These are phyloP conservation scores for Popillia japonica DNA, from an alignment of 1,140 invertebrate genomes.

Conservation along the genomic window DNA sequence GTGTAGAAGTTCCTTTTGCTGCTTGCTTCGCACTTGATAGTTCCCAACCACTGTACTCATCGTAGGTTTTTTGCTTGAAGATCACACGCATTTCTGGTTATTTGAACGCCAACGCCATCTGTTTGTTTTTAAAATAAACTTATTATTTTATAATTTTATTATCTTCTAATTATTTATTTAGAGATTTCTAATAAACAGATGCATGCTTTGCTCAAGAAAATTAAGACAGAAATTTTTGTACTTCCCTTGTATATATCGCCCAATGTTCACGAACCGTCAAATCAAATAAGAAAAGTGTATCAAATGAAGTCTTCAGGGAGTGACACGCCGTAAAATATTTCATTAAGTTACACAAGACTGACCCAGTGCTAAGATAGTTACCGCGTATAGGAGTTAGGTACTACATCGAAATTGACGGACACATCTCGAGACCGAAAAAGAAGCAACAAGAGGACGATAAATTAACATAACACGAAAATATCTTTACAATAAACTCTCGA, in stretches of 20 bases:
- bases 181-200: too few species aligned
- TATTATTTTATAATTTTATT: too few species aligned
- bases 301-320: conserved; percentile 38
- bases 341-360: conserved; percentile 34
- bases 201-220: too few species aligned
- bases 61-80: too few species aligned
- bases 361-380: conserved; percentile 28
- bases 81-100: too few species aligned
- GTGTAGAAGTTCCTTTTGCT: too few species aligned
- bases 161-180: too few species aligned
- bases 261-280: background rate
- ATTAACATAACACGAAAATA: conserved; percentile 35
- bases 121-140: too few species aligned
- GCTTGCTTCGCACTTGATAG: too few species aligned
- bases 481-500: conserved; percentile 19
- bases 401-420: conserved; percentile 8
- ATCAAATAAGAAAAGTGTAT: conserved; percentile 36
- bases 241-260: background rate
- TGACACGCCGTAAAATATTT: conserved; percentile 38
- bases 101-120: too few species aligned
- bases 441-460: conserved; percentile 16
- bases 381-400: background rate
- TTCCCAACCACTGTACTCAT: too few species aligned
- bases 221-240: background rate
- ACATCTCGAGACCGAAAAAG: background rate